Percentiles rank a stretch among this genome's conserved stretches.
Conservation (phyloP, 2,888 invertebrate genomes). For the Seladonia tumulorum region DNA sequence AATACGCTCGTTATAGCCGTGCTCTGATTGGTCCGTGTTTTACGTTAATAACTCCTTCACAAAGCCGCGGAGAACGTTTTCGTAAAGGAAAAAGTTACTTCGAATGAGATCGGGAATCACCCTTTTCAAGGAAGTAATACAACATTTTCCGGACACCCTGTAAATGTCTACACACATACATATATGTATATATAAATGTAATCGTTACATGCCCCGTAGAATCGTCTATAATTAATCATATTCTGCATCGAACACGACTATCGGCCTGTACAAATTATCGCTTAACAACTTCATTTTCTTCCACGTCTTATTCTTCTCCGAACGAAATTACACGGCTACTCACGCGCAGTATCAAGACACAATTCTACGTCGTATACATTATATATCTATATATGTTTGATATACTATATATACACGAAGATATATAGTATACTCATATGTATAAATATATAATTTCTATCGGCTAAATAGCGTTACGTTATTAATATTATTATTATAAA, state of each 20-base stretch:
- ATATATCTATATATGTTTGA: conserved; percentile 38
- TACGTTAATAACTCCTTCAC: no score
- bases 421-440: conserved; percentile 42
- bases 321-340: conserved; percentile 26
- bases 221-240: conserved; percentile 25
- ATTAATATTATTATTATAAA: conserved; percentile 34
- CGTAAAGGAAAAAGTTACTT: no score
- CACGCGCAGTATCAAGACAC: conserved; percentile 30
- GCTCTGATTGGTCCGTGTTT: no score
- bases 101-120: no score
- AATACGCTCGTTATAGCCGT: no score
- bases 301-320: neutral
- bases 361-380: conserved; percentile 47
- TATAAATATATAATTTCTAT: conserved; percentile 48
- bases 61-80: no score
- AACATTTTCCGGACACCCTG: no score
- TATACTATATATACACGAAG: conserved; percentile 45
- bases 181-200: neutral
- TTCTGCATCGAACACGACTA: conserved; percentile 30
- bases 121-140: no score
- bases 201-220: conserved; percentile 2
- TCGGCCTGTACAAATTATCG: conserved; percentile 37
- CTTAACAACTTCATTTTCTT: neutral
- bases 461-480: conserved; percentile 22
- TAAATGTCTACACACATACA: neutral